phyloP scores from a whole-genome alignment of 2,113 vertebrate genomes.

The Cinclus cinclus region DNA sequence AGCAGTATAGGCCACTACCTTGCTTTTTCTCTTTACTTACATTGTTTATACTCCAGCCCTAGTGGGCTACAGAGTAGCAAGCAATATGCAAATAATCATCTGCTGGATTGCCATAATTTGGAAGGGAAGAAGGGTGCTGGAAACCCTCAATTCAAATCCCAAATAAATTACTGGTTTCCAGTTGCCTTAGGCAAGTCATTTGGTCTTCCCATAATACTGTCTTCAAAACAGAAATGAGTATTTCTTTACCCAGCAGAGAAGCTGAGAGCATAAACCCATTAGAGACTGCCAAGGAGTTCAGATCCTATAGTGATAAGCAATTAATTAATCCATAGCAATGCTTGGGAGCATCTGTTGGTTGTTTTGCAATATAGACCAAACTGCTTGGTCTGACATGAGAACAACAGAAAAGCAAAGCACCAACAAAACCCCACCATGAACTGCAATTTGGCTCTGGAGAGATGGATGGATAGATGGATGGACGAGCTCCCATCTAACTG shows the following conservation, averaged over 20 bases:
- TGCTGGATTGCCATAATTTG: not conserved
- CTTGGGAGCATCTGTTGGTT: not conserved
- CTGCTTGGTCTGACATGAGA: not conserved
- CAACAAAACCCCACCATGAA: not conserved
- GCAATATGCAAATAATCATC: not conserved
- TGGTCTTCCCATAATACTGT: not conserved
- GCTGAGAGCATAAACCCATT: not conserved
- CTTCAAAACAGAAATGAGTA: not conserved
- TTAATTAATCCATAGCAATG: not conserved
- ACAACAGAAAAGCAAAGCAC: not conserved
- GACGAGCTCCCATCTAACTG: not conserved
- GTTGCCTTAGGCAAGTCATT: not conserved
- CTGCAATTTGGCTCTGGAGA: not conserved
- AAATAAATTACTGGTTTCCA: not conserved
- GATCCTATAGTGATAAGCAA: conserved; percentile 6
- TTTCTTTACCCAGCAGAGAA: not conserved
- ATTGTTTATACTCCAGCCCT: not conserved
- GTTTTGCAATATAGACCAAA: not conserved
- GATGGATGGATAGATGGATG: not conserved
- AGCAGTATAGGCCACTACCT: not conserved
- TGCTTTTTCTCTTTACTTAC: not conserved
- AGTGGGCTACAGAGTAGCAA: not conserved
- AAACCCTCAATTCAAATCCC: not conserved
- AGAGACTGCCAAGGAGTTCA: not conserved
- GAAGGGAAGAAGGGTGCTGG: not conserved